Base-by-base conservation (phyloP, 2,888 invertebrate genomes). In the Tortricodes alternella region DNA sequence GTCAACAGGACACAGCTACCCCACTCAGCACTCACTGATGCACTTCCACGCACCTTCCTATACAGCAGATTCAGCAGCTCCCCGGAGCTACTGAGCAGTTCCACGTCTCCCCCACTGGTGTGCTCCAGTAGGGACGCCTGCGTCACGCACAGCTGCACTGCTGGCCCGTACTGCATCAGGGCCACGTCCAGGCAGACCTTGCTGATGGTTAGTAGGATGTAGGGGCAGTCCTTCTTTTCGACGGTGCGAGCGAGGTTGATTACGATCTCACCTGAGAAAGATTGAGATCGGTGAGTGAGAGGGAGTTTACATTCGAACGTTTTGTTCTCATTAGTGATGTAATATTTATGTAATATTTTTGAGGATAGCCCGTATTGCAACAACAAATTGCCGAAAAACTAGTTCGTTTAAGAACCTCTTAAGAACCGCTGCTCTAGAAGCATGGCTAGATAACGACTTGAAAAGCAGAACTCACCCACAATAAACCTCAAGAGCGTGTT, bases 161-260 rank as follows among this genome's bases (percentile, higher is more conserved):
- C 96, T 0, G 95, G 94, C 0, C 96, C 96, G 74, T 92, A 95
- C 62, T 94, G 93, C 94, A 96, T 95, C 21, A 95, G 83, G 0
- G 96, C 96, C 46, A 94, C 91, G 75, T 96, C 96, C 59, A 94
- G 87, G 67, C 94, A 94, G 8, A 95, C 78, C 59, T 94, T 92
- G 53, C 93, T 93, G 23, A 96, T 76, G 62, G 94, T 92, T 60
- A 96, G 80, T 92, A 95, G 94, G 34, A 96, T 84, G 78, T 96
- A 96, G 0, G 95, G 94, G 32, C 93, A 92, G 66, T 95, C 95
- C 21, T 91, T 89, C 52, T 92, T 92, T 53, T 94, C 94, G 56
- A 89, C 91, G 0, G 94, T 93, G 29, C 94, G 91, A 46, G 93
- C 93, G 41, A 95, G 85, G 65, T 94, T 93, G 41, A 95, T 80